phyloP scores from a whole-genome alignment of 1,140 invertebrate species.

The Daktulosphaira vitifoliae region DNA sequence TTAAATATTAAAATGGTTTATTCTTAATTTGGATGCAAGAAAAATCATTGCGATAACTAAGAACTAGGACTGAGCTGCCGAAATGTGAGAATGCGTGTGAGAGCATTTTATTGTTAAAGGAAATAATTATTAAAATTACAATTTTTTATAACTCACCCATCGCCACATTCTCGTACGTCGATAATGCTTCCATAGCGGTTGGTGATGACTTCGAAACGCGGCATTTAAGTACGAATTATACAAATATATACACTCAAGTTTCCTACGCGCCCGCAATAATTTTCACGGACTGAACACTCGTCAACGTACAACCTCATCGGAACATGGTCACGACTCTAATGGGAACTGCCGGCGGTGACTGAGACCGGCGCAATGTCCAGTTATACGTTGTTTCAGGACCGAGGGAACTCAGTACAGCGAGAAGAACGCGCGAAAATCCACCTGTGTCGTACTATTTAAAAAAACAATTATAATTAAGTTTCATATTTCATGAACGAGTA shows the following conservation, averaged over 20 bases:
- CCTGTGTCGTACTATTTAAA: background rate
- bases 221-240: slow-evolving; percentile 1
- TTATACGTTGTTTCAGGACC: slow-evolving; percentile 7
- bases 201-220: slow-evolving; percentile 33
- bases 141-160: slow-evolving; percentile 26
- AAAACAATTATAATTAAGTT: background rate
- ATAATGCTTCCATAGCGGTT: slow-evolving; percentile 35
- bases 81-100: too few relatives aligned
- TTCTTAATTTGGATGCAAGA: too few relatives aligned
- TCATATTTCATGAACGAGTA: background rate
- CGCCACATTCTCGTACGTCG: slow-evolving; percentile 24
- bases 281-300: too few relatives aligned
- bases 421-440: background rate
- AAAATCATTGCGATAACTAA: too few relatives aligned
- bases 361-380: background rate
- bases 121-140: too few relatives aligned
- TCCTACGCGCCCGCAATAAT: background rate
- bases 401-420: slow-evolving; percentile 16
- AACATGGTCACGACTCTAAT: slow-evolving; percentile 17
- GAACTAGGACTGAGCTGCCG: too few relatives aligned
- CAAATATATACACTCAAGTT: slow-evolving; percentile 14
- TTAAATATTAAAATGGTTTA: too few relatives aligned
- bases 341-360: background rate
- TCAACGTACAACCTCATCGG: background rate
- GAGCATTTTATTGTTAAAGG: too few relatives aligned